Conservation (phyloP, 2,888 invertebrate genomes). For the Tricholauxania praeusta region DNA sequence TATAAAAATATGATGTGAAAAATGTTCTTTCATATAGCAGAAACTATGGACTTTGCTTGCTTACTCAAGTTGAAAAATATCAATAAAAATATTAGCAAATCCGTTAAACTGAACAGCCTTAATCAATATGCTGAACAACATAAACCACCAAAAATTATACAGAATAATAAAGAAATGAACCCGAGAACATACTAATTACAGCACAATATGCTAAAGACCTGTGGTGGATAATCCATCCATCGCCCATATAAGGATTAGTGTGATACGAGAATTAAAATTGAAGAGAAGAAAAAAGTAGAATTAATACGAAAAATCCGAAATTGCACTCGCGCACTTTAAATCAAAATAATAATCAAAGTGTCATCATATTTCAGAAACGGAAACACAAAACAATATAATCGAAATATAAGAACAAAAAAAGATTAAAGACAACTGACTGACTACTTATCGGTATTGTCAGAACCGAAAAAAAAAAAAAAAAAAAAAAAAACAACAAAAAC, state of each 20-base stretch:
- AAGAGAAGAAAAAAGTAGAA: constrained; percentile 10
- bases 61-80: no score
- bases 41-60: no score
- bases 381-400: constrained; percentile 55
- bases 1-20: no score
- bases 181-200: no score
- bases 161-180: neutral
- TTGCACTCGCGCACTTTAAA: constrained; percentile 41
- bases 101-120: neutral
- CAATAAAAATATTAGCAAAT: neutral
- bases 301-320: constrained; percentile 28
- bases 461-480: constrained; percentile 52
- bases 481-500: constrained; percentile 45
- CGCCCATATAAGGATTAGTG: no score
- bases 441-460: constrained; percentile 40
- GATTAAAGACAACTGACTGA: constrained; percentile 25
- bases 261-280: constrained; percentile 40
- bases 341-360: constrained; percentile 56
- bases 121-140: constrained; percentile 8
- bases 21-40: no score
- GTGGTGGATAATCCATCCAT: no score
- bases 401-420: constrained; percentile 30
- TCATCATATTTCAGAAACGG: constrained; percentile 54
- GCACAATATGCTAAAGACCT: no score
- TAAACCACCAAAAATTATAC: neutral